Conservation (phyloP, 2,113 vertebrate species). For the Phrynocephalus versicolor region DNA sequence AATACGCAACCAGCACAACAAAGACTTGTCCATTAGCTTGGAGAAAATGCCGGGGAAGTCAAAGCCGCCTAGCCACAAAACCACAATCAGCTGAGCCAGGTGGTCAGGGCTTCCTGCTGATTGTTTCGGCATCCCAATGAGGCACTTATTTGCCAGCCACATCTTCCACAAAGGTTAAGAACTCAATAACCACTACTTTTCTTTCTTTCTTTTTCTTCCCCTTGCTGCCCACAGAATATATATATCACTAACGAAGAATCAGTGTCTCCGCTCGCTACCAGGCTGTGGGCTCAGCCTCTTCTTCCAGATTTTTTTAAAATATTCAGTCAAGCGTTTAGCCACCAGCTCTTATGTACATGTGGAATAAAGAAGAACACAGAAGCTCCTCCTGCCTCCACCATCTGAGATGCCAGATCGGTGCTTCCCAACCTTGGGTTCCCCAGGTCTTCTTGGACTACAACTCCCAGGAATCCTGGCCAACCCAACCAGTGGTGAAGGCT, state of each 20-base stretch:
- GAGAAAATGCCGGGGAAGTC: slow-evolving; percentile 7
- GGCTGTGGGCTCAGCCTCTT: too few species aligned
- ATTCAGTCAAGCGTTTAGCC: too few species aligned
- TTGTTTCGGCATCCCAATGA: background rate
- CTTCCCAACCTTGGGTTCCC: too few species aligned
- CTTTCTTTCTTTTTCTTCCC: background rate
- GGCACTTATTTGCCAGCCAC: background rate
- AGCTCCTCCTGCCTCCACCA: too few species aligned
- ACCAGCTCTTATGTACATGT: too few species aligned
- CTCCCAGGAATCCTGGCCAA: too few species aligned
- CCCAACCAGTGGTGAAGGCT: too few species aligned
- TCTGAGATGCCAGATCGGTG: too few species aligned
- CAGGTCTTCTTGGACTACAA: too few species aligned
- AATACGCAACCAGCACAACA: slow-evolving; percentile 20
- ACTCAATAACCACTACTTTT: background rate
- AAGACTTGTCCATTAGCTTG: background rate
- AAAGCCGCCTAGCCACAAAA: slow-evolving; percentile 19
- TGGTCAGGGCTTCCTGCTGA: background rate
- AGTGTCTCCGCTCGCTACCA: background rate
- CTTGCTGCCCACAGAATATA: background rate
- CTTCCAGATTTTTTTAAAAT: too few species aligned
- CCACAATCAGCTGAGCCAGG: background rate
- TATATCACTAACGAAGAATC: accelerated
- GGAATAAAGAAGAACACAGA: too few species aligned
- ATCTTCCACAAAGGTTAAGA: background rate